These are phyloP conservation scores for Otocyon megalotis DNA, from an alignment of 2,113 vertebrate species.

Conservation along the genomic window DNA sequence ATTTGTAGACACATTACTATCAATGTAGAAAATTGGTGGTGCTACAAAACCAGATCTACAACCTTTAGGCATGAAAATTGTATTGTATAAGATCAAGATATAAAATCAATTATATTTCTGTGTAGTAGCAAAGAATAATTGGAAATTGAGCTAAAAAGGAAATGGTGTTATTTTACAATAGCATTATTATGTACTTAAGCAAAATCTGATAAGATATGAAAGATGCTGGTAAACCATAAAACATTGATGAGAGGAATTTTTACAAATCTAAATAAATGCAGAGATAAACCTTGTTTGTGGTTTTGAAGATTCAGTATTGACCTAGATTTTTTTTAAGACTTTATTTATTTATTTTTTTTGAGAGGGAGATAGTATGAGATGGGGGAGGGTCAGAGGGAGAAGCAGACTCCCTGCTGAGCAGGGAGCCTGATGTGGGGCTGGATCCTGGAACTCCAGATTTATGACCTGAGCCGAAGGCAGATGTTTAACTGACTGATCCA, in stretches of 20 bases:
- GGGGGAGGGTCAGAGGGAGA: too few relatives aligned
- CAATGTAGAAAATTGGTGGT: background rate
- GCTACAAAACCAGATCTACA: background rate
- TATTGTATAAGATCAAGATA: background rate
- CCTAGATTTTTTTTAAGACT: too few relatives aligned
- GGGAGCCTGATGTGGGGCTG: too few relatives aligned
- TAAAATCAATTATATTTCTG: background rate
- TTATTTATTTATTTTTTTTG: too few relatives aligned
- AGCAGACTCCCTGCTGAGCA: too few relatives aligned
- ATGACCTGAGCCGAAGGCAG: too few relatives aligned
- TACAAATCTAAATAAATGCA: background rate
- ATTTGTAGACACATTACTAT: background rate
- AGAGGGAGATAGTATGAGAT: too few relatives aligned
- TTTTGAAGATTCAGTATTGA: background rate
- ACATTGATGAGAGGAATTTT: background rate
- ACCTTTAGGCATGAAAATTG: background rate
- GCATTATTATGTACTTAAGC: background rate
- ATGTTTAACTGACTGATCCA: too few relatives aligned
- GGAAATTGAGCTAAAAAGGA: constrained; percentile 12
- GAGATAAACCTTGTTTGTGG: background rate
- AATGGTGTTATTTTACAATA: background rate
- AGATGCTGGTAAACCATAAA: background rate
- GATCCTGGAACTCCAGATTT: too few relatives aligned
- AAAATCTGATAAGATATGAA: background rate
- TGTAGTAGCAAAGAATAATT: background rate